Evolutionary conservation across 2,797 vertebrate genomes (phyloP).

Genomic region (Dipus sagitta): DNA sequence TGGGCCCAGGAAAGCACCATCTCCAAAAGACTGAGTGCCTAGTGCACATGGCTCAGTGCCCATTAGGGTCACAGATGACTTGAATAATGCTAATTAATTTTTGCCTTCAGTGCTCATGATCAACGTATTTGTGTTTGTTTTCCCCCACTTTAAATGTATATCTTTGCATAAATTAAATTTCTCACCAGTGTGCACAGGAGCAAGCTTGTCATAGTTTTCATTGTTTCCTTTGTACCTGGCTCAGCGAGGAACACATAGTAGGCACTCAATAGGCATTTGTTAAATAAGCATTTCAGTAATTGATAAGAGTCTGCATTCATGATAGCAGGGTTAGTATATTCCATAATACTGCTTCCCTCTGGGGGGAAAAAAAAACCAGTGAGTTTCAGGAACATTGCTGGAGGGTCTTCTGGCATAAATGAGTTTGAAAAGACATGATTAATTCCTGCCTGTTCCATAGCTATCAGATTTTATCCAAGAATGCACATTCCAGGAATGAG

Average conservation of each 20-base stretch:
- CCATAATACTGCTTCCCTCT: conserved; percentile 26
- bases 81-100: conserved; percentile 71
- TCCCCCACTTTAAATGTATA: conserved; percentile 57
- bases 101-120: conserved; percentile 61
- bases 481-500: conserved; percentile 52
- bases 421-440: conserved; percentile 31
- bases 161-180: conserved; percentile 48
- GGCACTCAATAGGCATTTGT: conserved; percentile 14
- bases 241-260: conserved; percentile 18
- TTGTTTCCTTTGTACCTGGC: background rate
- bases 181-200: background rate
- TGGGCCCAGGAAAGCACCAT: background rate
- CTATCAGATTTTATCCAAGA: conserved; percentile 3
- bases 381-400: conserved; percentile 37
- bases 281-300: conserved; percentile 55
- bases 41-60: background rate
- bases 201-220: conserved; percentile 3
- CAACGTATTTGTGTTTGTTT: conserved; percentile 64
- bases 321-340: conserved; percentile 35
- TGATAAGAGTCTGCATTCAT: conserved; percentile 51
- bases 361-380: background rate
- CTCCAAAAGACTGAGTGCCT: conserved; percentile 35
- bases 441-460: background rate
- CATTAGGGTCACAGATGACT: conserved; percentile 64
- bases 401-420: conserved; percentile 42